These are phyloP conservation scores for Clarias batrachus DNA, from an alignment of 2,113 vertebrate genomes.

Conservation along the genomic window DNA sequence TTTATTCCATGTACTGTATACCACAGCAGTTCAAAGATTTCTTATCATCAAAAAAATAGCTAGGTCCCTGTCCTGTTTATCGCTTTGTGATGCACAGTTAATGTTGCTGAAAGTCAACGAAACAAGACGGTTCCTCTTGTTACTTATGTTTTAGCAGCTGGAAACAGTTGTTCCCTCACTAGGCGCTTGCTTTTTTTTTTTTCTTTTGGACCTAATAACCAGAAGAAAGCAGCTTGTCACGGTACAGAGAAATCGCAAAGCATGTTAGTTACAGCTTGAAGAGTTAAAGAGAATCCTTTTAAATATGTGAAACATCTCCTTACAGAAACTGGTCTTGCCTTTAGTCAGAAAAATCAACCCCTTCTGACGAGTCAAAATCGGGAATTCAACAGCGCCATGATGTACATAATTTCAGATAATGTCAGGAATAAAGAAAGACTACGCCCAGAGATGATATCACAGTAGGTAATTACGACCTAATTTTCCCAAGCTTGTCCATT, in stretches of 20 bases:
- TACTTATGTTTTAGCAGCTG: neutral
- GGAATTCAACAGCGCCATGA: neutral
- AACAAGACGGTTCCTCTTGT: neutral
- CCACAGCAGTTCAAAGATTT: neutral
- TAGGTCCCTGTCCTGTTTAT: neutral
- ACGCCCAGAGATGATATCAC: too few species aligned
- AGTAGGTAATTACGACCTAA: neutral
- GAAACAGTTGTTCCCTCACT: neutral
- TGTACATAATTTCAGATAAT: neutral
- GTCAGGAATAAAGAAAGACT: neutral
- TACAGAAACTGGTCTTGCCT: neutral
- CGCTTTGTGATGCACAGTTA: neutral
- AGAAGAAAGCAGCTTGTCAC: neutral
- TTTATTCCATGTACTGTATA: neutral
- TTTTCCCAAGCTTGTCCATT: neutral
- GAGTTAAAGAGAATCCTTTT: neutral
- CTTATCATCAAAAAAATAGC: neutral
- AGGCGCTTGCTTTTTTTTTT: neutral
- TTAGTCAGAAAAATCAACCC: neutral
- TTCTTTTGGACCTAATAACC: neutral
- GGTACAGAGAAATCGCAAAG: neutral
- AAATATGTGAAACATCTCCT: neutral
- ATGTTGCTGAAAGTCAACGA: neutral
- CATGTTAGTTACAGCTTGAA: neutral
- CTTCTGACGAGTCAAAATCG: neutral